phyloP scores from a whole-genome alignment of 2,113 vertebrate species.

The Urocolius indicus region DNA sequence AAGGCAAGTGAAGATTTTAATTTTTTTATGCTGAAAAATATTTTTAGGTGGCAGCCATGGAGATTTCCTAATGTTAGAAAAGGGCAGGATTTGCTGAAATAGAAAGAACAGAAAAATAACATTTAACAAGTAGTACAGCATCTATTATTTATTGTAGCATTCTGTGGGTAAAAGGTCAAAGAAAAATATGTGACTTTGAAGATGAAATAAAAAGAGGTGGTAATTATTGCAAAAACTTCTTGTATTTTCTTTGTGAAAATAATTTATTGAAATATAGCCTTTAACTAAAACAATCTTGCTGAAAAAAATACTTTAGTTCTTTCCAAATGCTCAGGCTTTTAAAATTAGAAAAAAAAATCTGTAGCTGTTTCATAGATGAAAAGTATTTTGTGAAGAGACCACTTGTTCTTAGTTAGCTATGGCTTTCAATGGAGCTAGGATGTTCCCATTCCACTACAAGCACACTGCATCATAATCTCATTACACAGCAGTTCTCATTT shows the following conservation, averaged over 20 bases:
- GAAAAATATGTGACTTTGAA: background rate
- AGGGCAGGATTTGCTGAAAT: background rate
- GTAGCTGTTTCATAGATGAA: background rate
- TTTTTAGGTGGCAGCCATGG: background rate
- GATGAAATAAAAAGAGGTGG: background rate
- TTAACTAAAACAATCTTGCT: background rate
- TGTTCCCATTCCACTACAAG: background rate
- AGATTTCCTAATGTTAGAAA: constrained; percentile 1
- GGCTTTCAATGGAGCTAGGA: background rate
- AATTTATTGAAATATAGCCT: background rate
- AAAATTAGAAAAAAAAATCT: background rate
- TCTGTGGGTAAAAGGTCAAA: background rate
- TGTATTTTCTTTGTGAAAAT: background rate
- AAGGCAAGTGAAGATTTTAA: background rate
- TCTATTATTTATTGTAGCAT: background rate
- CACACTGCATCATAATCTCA: background rate
- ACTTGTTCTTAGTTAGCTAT: background rate
- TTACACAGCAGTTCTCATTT: background rate
- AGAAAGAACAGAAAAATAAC: constrained; percentile 2
- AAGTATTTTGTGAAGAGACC: background rate
- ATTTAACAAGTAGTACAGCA: background rate
- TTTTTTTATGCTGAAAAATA: background rate
- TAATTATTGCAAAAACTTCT: background rate
- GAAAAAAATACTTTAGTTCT: background rate
- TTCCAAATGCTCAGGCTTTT: background rate